These are phyloP conservation scores for Pterocles burchelli DNA, from an alignment of 2,113 vertebrate genomes.

Conservation along the genomic window DNA sequence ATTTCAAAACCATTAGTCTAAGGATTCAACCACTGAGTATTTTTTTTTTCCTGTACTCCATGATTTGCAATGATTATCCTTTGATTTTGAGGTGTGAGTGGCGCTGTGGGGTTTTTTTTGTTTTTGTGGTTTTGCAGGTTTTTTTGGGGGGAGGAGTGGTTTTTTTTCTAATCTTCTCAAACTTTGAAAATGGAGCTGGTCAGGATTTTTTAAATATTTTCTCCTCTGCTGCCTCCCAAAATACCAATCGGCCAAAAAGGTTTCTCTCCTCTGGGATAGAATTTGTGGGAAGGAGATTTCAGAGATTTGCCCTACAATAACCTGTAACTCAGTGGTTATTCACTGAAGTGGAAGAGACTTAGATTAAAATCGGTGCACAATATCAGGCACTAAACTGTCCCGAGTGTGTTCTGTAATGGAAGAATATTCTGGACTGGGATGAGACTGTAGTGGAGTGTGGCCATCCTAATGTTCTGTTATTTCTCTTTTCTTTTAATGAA, in stretches of 20 bases:
- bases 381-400: neutral
- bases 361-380: neutral
- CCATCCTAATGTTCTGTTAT: neutral
- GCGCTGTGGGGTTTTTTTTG: neutral
- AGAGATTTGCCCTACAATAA: neutral
- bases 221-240: neutral
- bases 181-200: neutral
- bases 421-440: neutral
- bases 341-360: neutral
- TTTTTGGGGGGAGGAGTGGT: no score
- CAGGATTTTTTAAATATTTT: neutral
- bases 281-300: neutral
- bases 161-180: neutral
- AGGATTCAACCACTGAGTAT: neutral
- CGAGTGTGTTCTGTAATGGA: neutral
- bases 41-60: neutral
- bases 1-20: neutral
- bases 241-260: accelerated
- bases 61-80: neutral
- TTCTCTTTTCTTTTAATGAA: neutral
- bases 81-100: neutral
- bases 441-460: neutral
- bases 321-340: neutral
- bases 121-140: neutral
- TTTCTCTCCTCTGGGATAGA: neutral